These are phyloP conservation scores for Rhimphoctona megacephalus DNA, from an alignment of 2,888 invertebrate genomes.

Conservation along the genomic window DNA sequence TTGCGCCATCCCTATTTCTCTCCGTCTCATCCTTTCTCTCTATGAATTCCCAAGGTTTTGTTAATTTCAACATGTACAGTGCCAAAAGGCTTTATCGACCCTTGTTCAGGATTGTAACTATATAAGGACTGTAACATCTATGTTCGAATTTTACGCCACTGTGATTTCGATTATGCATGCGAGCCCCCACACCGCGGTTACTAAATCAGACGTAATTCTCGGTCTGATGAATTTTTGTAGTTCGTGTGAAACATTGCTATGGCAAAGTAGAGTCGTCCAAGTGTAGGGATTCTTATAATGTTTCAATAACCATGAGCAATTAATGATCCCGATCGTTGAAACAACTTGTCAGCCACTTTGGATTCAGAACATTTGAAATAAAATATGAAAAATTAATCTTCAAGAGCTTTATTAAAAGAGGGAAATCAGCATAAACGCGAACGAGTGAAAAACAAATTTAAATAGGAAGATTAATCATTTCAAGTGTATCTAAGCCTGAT, in stretches of 20 bases:
- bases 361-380: not conserved
- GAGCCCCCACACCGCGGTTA: not conserved
- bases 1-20: not conserved
- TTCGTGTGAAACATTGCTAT: conserved; percentile 32
- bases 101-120: conserved; percentile 1
- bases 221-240: conserved; percentile 33
- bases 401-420: not conserved
- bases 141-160: conserved; percentile 55
- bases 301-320: not conserved
- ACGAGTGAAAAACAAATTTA: not conserved
- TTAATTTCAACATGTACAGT: conserved; percentile 45
- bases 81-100: conserved; percentile 14
- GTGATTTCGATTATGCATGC: conserved; percentile 64
- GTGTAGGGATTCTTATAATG: not conserved
- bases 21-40: not conserved
- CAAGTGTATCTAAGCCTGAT: not conserved
- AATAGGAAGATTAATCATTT: not conserved
- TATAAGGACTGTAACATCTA: conserved; percentile 41
- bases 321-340: not conserved
- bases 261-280: not conserved
- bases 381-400: not conserved
- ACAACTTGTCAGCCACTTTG: not conserved
- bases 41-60: conserved; percentile 30
- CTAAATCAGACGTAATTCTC: conserved; percentile 35
- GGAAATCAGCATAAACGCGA: not conserved